These are phyloP conservation scores for Gallinago undulata DNA, from an alignment of 2,113 vertebrate genomes.

Conservation along the genomic window DNA sequence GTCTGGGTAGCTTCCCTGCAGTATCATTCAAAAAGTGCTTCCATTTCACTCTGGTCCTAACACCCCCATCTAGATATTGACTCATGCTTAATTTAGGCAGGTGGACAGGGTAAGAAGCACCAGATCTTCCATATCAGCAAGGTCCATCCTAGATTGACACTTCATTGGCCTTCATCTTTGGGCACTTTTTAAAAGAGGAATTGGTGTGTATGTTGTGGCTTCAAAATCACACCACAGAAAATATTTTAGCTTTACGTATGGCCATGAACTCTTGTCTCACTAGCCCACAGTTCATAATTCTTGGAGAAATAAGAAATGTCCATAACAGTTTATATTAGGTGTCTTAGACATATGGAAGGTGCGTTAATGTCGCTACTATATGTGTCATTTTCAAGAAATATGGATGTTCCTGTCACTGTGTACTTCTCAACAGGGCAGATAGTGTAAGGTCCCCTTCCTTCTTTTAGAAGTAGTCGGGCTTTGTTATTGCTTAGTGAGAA, in stretches of 20 bases:
- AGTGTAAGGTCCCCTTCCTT: not conserved
- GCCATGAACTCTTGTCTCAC: not conserved
- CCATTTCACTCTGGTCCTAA: not conserved
- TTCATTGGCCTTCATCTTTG: not conserved
- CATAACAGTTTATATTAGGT: not conserved
- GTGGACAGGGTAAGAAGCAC: not conserved
- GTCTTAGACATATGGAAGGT: not conserved
- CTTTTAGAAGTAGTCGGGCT: not conserved
- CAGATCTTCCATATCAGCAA: not conserved
- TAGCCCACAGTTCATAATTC: not conserved
- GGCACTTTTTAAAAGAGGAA: not conserved
- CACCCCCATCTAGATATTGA: not conserved
- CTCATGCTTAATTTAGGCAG: not conserved
- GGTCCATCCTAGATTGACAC: not conserved
- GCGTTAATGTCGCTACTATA: not conserved
- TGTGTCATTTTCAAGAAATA: not conserved
- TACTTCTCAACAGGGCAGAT: not conserved
- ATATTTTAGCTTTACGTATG: not conserved
- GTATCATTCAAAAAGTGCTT: not conserved
- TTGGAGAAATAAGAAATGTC: not conserved
- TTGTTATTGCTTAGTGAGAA: not conserved
- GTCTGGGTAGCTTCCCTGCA: not conserved
- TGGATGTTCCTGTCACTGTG: fast-evolving
- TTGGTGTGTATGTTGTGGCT: not conserved
- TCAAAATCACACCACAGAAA: not conserved